Evolutionary conservation across 2,797 vertebrate species (phyloP), one percentile per base, ranked within the genome.

Genomic region (Sebastes flavidus): DNA sequence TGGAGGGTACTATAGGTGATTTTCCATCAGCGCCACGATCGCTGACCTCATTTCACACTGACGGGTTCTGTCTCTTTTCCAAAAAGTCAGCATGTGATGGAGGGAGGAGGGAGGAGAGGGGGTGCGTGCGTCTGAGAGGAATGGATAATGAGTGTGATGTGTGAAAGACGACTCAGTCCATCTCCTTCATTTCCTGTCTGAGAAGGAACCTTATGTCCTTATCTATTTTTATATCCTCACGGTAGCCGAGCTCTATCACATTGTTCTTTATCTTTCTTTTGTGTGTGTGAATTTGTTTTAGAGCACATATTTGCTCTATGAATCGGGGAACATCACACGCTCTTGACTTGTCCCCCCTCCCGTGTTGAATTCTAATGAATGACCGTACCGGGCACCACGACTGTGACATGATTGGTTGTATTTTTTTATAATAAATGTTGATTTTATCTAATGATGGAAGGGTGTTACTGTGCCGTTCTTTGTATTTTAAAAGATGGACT

Each of bases 21-120:
- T 86, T 89, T 90, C 87, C 89, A 72, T 90, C 84, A 85, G 86
- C 86, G 38, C 63, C 59, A 10, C 32, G 32, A 89, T 82, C 75
- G 12, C 88, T 92, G 90, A 92, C 94, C 93, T 94, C 89, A 87
- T 91, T 93, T 94, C 89, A 88, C 92, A 91, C 88, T 72, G 80
- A 81, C 77, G 24, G 82, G 76, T 88, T 89, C 85, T 79, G 80
- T 73, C 83, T 75, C 82, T 82, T 75, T 84, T 77, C 78, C 67
- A 77, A 90, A 88, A 88, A 86, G 66, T 88, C 82, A 54, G 72
- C 73, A 30, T 80, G 84, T 73, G 81, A 88, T 63, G 83, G 87
- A 65, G 76, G 70, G 71, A 34, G 54, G 60, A 24, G 77, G 72
- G 62, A 42, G 38, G 42, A 18, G 11, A 16, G 78, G 70, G 59